phyloP scores from a whole-genome alignment of 2,797 vertebrate species.

The Phataginus tetradactyla region DNA sequence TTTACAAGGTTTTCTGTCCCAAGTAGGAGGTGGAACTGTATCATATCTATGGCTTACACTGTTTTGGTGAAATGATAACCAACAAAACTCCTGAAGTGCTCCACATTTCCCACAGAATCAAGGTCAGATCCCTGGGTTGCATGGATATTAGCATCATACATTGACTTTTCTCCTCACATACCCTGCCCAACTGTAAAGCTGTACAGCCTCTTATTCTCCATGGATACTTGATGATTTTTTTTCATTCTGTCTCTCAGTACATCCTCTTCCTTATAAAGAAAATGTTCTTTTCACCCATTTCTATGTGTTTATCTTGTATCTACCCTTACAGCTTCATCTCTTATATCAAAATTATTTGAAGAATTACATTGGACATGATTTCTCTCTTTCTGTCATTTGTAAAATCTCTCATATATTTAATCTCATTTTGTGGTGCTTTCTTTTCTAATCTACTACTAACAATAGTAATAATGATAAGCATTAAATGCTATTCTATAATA shows the following conservation, averaged over 20 bases:
- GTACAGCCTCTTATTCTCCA: not conserved
- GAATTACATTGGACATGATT: not conserved
- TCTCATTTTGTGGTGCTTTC: not conserved
- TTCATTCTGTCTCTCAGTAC: not conserved
- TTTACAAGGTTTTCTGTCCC: constrained; percentile 1
- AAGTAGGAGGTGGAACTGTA: not conserved
- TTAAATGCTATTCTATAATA: not conserved
- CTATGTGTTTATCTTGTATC: not conserved
- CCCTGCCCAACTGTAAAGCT: not conserved
- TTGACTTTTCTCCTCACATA: not conserved
- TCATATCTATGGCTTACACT: not conserved
- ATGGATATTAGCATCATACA: not conserved
- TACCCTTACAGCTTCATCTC: not conserved
- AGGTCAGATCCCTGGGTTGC: not conserved
- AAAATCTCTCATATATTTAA: not conserved
- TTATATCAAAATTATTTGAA: not conserved
- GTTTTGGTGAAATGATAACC: not conserved
- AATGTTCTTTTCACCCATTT: not conserved
- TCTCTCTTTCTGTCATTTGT: not conserved
- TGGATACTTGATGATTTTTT: not conserved
- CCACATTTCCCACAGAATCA: not conserved
- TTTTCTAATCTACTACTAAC: not conserved
- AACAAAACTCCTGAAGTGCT: not conserved
- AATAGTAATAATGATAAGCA: not conserved
- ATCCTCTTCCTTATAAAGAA: not conserved